Conservation (phyloP, 2,113 vertebrate species). For the Actinemys pallida region DNA sequence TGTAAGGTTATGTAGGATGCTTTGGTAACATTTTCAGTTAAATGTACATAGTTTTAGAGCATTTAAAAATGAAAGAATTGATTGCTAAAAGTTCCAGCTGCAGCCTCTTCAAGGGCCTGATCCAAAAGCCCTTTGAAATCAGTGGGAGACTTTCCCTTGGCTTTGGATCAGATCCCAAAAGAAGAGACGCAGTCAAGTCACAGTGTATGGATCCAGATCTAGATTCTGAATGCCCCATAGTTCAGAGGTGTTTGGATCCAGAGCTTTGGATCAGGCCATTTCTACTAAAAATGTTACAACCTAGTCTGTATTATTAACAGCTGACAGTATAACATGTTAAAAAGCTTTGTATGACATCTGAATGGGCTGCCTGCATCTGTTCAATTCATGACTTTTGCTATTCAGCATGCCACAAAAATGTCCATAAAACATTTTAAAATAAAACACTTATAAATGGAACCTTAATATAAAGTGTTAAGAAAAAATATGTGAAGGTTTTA, state of each 20-base stretch:
- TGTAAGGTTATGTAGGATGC: background rate
- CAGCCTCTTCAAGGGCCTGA: background rate
- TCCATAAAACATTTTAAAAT: background rate
- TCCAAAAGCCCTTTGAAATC: rapidly evolving
- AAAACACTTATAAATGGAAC: background rate
- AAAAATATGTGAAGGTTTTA: background rate
- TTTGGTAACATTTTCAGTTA: background rate
- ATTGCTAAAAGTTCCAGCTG: background rate
- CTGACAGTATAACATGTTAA: background rate
- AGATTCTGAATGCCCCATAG: background rate
- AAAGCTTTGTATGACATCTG: background rate
- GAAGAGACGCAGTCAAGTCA: background rate
- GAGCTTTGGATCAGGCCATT: background rate
- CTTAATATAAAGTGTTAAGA: background rate
- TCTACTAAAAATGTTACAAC: background rate
- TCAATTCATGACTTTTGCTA: background rate
- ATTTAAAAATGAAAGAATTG: background rate
- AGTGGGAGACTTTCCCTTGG: background rate
- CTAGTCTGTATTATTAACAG: no score
- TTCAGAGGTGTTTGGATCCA: background rate
- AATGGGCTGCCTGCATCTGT: background rate
- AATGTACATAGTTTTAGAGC: background rate
- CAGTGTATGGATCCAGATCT: background rate
- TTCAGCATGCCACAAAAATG: background rate
- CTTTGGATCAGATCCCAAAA: background rate